Evolutionary conservation across 2,113 vertebrate genomes (phyloP), one percentile per base, ranked within the genome.

Genomic region (Plestiodon gilberti): DNA sequence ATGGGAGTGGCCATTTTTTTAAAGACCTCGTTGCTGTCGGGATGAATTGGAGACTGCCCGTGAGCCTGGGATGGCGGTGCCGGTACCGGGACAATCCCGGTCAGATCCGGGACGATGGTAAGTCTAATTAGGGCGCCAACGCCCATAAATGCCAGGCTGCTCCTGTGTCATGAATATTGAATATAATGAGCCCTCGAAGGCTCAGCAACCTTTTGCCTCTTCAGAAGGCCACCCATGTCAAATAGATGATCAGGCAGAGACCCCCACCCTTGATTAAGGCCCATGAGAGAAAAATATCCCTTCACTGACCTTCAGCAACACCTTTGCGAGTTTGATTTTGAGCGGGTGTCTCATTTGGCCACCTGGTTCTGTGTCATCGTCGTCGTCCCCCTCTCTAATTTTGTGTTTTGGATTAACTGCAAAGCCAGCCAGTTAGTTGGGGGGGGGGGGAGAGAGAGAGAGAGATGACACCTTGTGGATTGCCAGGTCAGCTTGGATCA

Each of bases 171-270:
- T 76, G 78, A 38, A 35, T 79, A 86, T 79, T 67, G 74, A 79
- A 84, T 86, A 67, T 90, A 93, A 92, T 88, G 89, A 93, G 89
- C 67, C 14, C 71, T 79, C 57, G 81, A 13, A 77, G 83, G 57
- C 65, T 62, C 17, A 57, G 67, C 59, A 77, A 69, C 59, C 61
- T 80, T 71, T 67, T 80, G 28, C n/a, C 85, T 25, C 73, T 76
- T 33, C 7, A 38, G 76, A 86, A 90, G 84, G 89, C 69, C 40
- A 35, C 40, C 80, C 59, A 28, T 87, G 86, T 82, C 81, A 90
- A 87, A 79, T 71, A 67, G 87, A 88, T 73, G 80, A 78, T 62
- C 81, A 35, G 80, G 76, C 71, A 13, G 1, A 13, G 61, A 43
- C 79, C 86, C 81, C 79, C 33, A 14, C 40, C 52, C 75, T 78